Base-by-base conservation (phyloP, 2,113 vertebrate species). In the Oreochromis niloticus region DNA sequence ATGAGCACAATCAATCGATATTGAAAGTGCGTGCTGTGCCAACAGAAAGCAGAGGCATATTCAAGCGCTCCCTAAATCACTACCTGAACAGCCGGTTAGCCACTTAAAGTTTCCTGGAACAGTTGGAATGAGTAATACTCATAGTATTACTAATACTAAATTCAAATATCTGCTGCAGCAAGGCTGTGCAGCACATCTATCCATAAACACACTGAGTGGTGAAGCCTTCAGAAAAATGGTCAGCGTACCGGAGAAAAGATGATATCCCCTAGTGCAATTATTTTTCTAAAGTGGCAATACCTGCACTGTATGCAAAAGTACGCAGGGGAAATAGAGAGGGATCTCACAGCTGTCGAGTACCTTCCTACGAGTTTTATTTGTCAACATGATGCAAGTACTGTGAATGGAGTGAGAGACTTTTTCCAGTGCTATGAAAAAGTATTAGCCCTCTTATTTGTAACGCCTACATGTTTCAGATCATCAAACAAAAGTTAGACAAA, bases 1-100 rank as follows among this genome's bases (percentile, higher is more conserved):
- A 71, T 16, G 11, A 41, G n/a, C 0, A 24, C 4, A 41, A 43
- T 24, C 11, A 24, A 0, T 41, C 7, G 4, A 43, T 43, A 71
- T 24, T 71, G 0, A 71, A 43, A 71, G 22, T 43, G 48, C 2
- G 3, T 19, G 17, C 17, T 19, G 16, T 8, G 36, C n/a, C n/a
- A 71, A 16, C n/a, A 43, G n/a, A 71, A 71, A 68, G 43, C 43
- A 14, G 6, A 46, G 61, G 61, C 61, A 36, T n/a, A 5, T 13
- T 68, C 19, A 63, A 36, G 32, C 2, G 6, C 32, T 36, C 32
- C 17, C 32, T 36, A 63, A 11, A 63, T 63, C 59, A 3, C 0
- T 32, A 63, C 30, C 59, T 63, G 59, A 34, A 63, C 59, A 66
- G 32, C 10, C 22, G 34, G 2, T 41, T 68, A 41, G 6, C 63